Conservation (phyloP, 2,888 invertebrate genomes). For the Oxystoma pomonae region DNA sequence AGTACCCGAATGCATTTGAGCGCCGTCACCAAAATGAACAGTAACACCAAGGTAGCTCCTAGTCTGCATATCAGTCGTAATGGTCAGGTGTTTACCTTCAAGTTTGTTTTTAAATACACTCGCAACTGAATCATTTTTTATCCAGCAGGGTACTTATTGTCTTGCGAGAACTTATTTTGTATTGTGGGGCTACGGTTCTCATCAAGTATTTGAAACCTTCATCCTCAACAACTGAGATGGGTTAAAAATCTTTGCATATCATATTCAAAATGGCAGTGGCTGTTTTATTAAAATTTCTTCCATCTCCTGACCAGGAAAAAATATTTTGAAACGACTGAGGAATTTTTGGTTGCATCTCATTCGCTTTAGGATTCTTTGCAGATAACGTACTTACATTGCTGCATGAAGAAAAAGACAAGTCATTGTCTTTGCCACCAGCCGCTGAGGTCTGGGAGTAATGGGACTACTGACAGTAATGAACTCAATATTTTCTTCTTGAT, state of each 20-base stretch:
- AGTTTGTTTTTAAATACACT: slow-evolving; percentile 17
- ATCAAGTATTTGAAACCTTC: slow-evolving; percentile 17
- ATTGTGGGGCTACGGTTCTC: slow-evolving; percentile 14
- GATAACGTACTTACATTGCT: too few species aligned
- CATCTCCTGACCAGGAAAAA: slow-evolving; percentile 1
- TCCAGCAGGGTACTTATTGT: slow-evolving; percentile 16
- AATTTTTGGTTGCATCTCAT: too few species aligned
- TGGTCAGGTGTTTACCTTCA: slow-evolving; percentile 20
- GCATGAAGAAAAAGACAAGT: too few species aligned
- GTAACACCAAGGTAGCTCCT: slow-evolving; percentile 7
- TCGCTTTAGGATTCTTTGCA: too few species aligned
- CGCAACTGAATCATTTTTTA: slow-evolving; percentile 19
- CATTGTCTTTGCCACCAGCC: too few species aligned
- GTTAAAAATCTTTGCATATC: slow-evolving; percentile 9
- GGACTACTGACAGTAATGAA: background rate
- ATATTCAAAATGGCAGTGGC: slow-evolving; percentile 7
- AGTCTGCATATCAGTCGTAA: slow-evolving; percentile 7
- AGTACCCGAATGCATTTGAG: background rate
- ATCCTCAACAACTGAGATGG: slow-evolving; percentile 15
- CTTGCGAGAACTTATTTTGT: slow-evolving; percentile 21
- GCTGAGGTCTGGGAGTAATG: too few species aligned
- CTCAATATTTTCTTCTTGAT: background rate
- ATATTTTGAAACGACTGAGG: too few species aligned
- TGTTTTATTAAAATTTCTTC: slow-evolving; percentile 1
- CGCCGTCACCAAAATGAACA: background rate